phyloP scores from a whole-genome alignment of 37 sponge, comb jelly and placozoan genomes.

The Mnemiopsis leidyi region DNA sequence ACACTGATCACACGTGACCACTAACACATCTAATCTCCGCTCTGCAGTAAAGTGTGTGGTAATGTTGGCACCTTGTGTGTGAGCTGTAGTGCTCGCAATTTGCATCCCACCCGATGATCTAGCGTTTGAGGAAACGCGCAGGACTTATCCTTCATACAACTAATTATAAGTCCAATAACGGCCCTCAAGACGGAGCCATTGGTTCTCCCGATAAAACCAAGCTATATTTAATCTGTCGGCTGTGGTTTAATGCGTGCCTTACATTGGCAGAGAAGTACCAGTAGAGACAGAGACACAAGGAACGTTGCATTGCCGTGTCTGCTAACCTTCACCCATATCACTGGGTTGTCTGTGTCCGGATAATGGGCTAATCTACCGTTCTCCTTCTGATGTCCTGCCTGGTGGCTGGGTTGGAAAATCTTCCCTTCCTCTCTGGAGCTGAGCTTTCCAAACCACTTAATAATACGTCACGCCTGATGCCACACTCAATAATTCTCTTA shows the following conservation, averaged over 20 bases:
- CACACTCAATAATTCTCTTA: too few relatives aligned
- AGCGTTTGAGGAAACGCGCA: neutral
- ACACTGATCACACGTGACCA: too few relatives aligned
- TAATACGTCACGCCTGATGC: too few relatives aligned
- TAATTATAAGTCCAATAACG: neutral
- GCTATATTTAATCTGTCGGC: conserved; percentile 33
- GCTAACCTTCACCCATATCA: too few relatives aligned
- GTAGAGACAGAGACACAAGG: too few relatives aligned
- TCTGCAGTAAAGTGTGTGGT: too few relatives aligned
- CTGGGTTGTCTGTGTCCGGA: neutral
- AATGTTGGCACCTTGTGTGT: neutral
- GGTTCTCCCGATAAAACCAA: conserved; percentile 27
- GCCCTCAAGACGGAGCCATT: neutral
- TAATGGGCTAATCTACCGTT: neutral
- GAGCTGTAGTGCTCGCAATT: neutral
- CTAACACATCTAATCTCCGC: too few relatives aligned
- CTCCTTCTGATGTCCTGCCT: too few relatives aligned
- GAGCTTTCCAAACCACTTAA: too few relatives aligned
- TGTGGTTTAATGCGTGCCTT: conserved; percentile 8
- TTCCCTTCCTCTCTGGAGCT: too few relatives aligned
- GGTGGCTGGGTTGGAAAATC: too few relatives aligned
- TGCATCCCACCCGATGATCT: neutral
- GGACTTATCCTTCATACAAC: neutral
- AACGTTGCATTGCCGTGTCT: too few relatives aligned
- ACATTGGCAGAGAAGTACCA: neutral